Conservation (phyloP, 2,113 vertebrate genomes). For the Piaya cayana region DNA sequence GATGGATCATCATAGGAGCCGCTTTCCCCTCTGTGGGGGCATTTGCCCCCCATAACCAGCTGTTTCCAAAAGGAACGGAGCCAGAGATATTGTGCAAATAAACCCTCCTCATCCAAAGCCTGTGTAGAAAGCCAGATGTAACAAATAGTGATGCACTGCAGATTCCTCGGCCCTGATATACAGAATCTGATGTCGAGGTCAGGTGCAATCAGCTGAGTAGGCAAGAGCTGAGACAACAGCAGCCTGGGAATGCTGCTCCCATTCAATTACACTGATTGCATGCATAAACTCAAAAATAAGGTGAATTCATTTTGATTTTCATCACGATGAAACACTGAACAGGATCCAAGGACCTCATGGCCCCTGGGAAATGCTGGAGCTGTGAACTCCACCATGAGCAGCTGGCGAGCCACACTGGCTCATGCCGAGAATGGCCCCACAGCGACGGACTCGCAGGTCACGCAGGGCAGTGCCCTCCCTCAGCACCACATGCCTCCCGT, state of each 20-base stretch:
- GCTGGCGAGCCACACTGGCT: neutral
- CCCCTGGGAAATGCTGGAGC: neutral
- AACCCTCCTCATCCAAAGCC: neutral
- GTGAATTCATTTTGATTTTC: neutral
- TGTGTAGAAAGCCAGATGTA: neutral
- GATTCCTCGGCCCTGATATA: neutral
- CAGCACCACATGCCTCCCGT: rapidly evolving
- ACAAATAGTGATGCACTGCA: neutral
- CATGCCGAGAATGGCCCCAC: neutral
- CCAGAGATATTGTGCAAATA: neutral
- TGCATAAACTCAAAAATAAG: neutral
- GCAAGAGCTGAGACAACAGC: neutral
- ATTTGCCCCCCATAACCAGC: neutral
- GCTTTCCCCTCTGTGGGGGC: neutral
- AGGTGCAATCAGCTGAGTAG: constrained; percentile 4
- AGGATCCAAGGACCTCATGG: neutral
- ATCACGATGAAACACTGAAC: neutral
- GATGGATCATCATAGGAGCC: neutral
- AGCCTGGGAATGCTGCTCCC: neutral
- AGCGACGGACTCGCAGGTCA: neutral
- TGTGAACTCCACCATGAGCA: neutral
- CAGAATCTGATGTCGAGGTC: neutral
- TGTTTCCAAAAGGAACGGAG: neutral
- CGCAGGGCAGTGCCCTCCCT: neutral
- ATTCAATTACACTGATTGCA: neutral